These are phyloP conservation scores for Enteromius fasciolatus DNA, from an alignment of 2,797 vertebrate genomes.

Conservation along the genomic window DNA sequence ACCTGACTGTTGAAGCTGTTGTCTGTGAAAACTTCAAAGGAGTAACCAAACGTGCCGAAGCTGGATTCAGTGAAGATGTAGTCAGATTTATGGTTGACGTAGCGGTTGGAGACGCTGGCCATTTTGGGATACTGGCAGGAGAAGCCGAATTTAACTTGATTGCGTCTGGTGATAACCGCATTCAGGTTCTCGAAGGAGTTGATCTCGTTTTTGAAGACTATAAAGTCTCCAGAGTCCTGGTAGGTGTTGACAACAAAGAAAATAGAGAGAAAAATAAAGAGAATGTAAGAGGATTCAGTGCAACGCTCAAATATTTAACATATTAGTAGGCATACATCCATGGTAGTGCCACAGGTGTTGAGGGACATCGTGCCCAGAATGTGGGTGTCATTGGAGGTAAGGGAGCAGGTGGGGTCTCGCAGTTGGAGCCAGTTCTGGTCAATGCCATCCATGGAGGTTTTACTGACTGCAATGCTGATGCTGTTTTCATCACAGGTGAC, in stretches of 20 bases:
- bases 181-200: slow-evolving; percentile 62
- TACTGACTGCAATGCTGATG: slow-evolving; percentile 70
- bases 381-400: slow-evolving; percentile 73
- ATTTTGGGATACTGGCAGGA: slow-evolving; percentile 73
- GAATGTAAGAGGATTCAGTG: neutral
- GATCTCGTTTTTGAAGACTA: slow-evolving; percentile 73
- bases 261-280: neutral
- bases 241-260: neutral
- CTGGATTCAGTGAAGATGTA: slow-evolving; percentile 75
- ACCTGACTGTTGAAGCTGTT: slow-evolving; percentile 61
- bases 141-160: slow-evolving; percentile 65
- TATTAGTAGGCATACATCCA: slow-evolving; percentile 64
- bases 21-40: slow-evolving; percentile 68
- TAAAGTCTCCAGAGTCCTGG: slow-evolving; percentile 71
- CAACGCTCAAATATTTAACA: neutral
- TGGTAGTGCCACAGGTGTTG: slow-evolving; percentile 72
- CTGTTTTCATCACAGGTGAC: slow-evolving; percentile 66
- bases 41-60: slow-evolving; percentile 75
- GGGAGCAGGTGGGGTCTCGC: slow-evolving; percentile 68
- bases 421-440: slow-evolving; percentile 69
- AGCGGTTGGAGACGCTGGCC: slow-evolving; percentile 66
- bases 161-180: slow-evolving; percentile 65
- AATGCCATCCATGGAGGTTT: slow-evolving; percentile 67
- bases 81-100: slow-evolving; percentile 65
- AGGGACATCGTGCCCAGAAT: slow-evolving; percentile 70